Base-by-base conservation (phyloP, 2,888 invertebrate genomes). In the Agrochola lota region DNA sequence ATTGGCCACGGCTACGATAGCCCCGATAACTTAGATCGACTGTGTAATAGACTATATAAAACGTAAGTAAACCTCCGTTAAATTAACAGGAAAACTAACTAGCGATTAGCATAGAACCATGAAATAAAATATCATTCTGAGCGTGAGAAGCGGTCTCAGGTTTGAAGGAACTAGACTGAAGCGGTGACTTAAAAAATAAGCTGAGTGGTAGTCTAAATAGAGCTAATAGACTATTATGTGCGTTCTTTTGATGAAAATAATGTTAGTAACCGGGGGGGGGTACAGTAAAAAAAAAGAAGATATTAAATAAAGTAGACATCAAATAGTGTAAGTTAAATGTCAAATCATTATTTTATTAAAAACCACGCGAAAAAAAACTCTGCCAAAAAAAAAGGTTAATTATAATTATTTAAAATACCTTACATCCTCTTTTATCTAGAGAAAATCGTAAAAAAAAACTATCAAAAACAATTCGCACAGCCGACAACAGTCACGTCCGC, bases 31-130 rank as follows among this genome's bases (percentile, higher is more conserved):
- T 75, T 9, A 76, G 74, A 81, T 81, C 49, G 73, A 69, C 74
- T 83, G 71, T 78, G 67, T 80, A 74, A 78, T 74, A 74, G 63
- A 79, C 75, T 59, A 49, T n/a, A 77, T 74, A 64, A 72, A 87
- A 78, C 62, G 68, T 74, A 69, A 85, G 60, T 57, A 80, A 80
- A 87, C 60, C 64, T 64, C 87, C 77, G 81, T 80, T 85, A 80
- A 69, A 69, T 75, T 73, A 77, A 77, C 66, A 79, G 69, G 79
- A 71, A 85, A 85, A 80, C 75, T 74, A 64, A 68, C 64, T 17
- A 64, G 64, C 40, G 40, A 77, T 81, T 71, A 79, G 52, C 71
- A 74, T 62, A 71, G 52, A 77, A 59, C 76, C 76, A 72, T 87
- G 66, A 85, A 85, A 84, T 84, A 77, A 80, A 77, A 84, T 67